These are phyloP conservation scores for Ridgeia piscesae DNA, from an alignment of 1,140 invertebrate species.

Conservation along the genomic window DNA sequence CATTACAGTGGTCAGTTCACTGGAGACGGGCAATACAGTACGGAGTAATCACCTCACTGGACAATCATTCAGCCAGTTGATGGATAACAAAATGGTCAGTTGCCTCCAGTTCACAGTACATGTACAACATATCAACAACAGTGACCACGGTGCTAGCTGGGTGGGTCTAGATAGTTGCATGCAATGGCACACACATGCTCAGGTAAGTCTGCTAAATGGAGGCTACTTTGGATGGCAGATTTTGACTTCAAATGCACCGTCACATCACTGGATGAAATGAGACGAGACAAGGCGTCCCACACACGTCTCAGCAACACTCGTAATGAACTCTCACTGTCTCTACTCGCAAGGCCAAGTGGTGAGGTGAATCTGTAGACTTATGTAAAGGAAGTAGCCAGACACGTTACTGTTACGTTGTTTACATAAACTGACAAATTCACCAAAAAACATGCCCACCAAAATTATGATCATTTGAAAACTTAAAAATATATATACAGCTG, in stretches of 20 bases:
- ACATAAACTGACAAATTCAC: no score
- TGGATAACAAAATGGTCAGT: no score
- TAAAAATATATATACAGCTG: no score
- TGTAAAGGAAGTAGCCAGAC: no score
- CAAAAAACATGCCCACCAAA: no score
- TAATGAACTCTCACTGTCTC: not conserved
- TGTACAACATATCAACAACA: no score
- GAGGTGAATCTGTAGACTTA: no score
- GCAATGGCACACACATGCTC: not conserved
- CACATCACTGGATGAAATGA: not conserved
- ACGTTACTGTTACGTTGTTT: no score
- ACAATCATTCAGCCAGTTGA: no score
- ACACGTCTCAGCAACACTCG: not conserved
- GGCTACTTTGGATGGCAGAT: not conserved
- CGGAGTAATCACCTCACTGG: not conserved
- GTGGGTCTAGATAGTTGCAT: not conserved
- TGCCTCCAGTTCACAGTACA: no score
- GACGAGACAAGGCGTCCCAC: not conserved
- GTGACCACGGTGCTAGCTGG: not conserved
- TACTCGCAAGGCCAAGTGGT: no score
- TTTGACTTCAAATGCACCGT: not conserved
- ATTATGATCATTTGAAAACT: no score
- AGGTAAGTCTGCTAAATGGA: not conserved
- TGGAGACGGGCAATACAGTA: slow-evolving; percentile 8
- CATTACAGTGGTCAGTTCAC: not conserved